Evolutionary conservation across 2,888 invertebrate genomes (phyloP).

Genomic region (Ceramica pisi): DNA sequence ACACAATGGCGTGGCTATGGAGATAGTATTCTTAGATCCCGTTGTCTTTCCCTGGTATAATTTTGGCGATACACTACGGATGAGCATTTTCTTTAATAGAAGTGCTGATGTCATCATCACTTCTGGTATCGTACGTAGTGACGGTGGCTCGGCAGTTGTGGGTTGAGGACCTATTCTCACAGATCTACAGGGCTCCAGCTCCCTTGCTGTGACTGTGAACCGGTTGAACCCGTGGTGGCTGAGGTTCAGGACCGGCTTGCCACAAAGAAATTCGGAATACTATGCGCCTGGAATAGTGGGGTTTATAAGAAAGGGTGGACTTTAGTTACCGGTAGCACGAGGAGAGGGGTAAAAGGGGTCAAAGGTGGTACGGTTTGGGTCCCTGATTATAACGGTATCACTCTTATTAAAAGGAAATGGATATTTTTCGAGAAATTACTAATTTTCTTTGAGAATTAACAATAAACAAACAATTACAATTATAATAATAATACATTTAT

Average conservation of each 20-base stretch:
- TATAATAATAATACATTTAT: not conserved
- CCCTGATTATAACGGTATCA: too few species aligned
- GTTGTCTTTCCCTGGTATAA: too few species aligned
- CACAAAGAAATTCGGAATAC: conserved; percentile 34
- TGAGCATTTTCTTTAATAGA: conserved; percentile 51
- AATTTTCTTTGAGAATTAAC: too few species aligned
- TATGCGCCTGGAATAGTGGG: conserved; percentile 19
- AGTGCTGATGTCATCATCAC: conserved; percentile 63
- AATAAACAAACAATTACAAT: not conserved
- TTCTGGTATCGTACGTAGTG: conserved; percentile 66
- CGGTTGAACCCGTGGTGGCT: conserved; percentile 30
- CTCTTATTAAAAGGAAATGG: too few species aligned
- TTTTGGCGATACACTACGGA: conserved; percentile 18
- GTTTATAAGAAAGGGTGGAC: not conserved
- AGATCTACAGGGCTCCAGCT: conserved; percentile 29
- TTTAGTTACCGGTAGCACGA: too few species aligned
- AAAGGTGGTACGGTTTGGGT: too few species aligned
- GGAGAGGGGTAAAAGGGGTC: too few species aligned
- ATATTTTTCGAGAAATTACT: too few species aligned
- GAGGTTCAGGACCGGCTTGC: conserved; percentile 37
- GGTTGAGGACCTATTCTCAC: conserved; percentile 46
- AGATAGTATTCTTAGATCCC: too few species aligned
- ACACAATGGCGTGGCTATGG: too few species aligned
- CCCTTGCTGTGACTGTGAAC: conserved; percentile 27
- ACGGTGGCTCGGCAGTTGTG: conserved; percentile 68